A percentile compares a stretch with the other conserved stretches of the same genome.
Evolutionary conservation across 2,113 vertebrate species (phyloP).

Genomic region (Festucalex cinctus): DNA sequence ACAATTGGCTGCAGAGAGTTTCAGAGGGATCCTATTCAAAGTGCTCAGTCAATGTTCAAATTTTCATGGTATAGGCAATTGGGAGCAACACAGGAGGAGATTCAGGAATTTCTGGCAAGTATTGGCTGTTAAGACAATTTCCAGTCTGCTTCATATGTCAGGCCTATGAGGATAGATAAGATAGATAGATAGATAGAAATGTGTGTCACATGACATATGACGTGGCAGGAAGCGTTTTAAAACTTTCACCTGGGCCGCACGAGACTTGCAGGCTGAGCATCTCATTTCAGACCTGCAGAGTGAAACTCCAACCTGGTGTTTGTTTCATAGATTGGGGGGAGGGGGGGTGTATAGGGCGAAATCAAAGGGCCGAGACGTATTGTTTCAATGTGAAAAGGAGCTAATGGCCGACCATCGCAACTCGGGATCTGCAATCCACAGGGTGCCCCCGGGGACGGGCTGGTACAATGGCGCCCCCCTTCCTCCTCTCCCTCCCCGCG

Average conservation of each 20-base stretch:
- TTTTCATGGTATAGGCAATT: no score
- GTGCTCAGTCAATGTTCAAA: no score
- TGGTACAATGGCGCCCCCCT: slow-evolving; percentile 63
- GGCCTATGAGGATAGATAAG: no score
- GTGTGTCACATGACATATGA: no score
- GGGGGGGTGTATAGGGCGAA: slow-evolving; percentile 52
- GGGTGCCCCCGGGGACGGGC: slow-evolving; percentile 71
- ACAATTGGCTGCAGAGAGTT: no score
- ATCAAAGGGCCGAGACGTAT: slow-evolving; percentile 78
- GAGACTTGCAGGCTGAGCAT: slow-evolving; percentile 18
- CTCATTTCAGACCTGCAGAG: slow-evolving; percentile 7
- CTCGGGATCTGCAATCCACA: slow-evolving; percentile 71
- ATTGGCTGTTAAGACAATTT: no score
- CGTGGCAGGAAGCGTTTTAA: not conserved
- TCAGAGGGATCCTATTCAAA: no score
- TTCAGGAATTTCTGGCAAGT: no score
- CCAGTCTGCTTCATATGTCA: no score
- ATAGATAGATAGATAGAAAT: no score
- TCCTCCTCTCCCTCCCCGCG: slow-evolving; percentile 61
- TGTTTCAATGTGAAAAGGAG: slow-evolving; percentile 76
- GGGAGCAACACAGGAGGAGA: no score
- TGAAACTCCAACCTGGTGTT: slow-evolving; percentile 60
- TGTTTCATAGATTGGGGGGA: slow-evolving; percentile 51
- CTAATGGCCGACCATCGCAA: slow-evolving; percentile 80
- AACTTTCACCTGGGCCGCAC: not conserved